Conservation (phyloP, 2,113 vertebrate species). For the Recurvirostra avosetta region DNA sequence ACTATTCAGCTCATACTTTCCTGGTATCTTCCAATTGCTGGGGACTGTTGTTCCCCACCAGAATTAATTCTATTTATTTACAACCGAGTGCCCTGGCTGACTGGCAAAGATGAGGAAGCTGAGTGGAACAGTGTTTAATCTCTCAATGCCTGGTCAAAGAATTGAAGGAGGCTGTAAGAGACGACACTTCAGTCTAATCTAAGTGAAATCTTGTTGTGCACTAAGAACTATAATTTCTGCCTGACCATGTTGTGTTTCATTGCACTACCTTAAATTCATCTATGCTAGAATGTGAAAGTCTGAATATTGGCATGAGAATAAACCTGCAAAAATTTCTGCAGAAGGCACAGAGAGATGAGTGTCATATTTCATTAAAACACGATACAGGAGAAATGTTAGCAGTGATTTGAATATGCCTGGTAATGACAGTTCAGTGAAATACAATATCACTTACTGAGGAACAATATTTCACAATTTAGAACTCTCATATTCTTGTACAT, state of each 20-base stretch:
- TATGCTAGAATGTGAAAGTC: not conserved
- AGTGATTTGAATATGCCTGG: not conserved
- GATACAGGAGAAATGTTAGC: not conserved
- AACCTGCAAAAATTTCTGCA: not conserved
- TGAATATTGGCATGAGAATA: not conserved
- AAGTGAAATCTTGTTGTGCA: not conserved
- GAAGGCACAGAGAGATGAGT: not conserved
- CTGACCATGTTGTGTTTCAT: not conserved
- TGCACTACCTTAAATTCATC: not conserved
- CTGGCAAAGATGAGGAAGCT: not conserved
- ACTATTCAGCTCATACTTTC: not conserved
- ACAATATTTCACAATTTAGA: not conserved
- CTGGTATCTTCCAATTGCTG: not conserved
- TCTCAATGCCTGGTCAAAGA: not conserved
- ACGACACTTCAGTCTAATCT: not conserved
- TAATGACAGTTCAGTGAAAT: not conserved
- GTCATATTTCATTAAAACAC: not conserved
- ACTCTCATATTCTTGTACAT: not conserved
- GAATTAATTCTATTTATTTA: not conserved
- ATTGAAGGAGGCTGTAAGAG: not conserved
- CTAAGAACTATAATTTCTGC: not conserved
- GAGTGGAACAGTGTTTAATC: not conserved
- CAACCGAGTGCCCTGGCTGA: not conserved
- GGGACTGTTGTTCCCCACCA: not conserved
- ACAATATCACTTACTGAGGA: not conserved